Conservation (phyloP, 2,888 invertebrate species). For the Tromatobia lineatoria region DNA sequence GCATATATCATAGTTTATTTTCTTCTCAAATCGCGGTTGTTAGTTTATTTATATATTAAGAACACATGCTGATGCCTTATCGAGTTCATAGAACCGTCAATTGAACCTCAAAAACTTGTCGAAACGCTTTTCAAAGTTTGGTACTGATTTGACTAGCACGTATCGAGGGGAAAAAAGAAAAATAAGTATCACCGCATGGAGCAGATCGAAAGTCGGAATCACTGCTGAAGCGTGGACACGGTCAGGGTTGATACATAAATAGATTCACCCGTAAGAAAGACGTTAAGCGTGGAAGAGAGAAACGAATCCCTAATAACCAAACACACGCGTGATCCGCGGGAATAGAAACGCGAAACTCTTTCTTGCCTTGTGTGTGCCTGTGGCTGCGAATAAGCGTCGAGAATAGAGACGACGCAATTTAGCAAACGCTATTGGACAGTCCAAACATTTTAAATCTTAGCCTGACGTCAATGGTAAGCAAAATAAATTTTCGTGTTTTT, state of each 20-base stretch:
- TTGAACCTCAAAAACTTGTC: too few relatives aligned
- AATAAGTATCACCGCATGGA: not conserved
- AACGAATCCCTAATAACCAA: not conserved
- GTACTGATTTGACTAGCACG: too few relatives aligned
- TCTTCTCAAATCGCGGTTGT: too few relatives aligned
- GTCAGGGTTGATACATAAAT: constrained; percentile 18
- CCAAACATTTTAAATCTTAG: constrained; percentile 1
- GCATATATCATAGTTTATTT: too few relatives aligned
- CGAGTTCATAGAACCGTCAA: too few relatives aligned
- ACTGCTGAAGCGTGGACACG: constrained; percentile 12
- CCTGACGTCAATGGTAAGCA: constrained; percentile 57
- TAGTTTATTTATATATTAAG: too few relatives aligned
- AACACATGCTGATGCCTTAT: too few relatives aligned
- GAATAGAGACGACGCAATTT: constrained; percentile 33
- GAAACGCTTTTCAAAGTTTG: too few relatives aligned
- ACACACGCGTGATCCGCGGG: constrained; percentile 21
- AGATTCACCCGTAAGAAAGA: constrained; percentile 3
- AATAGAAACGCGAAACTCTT: constrained; percentile 2
- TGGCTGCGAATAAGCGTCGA: constrained; percentile 21
- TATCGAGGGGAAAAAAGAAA: too few relatives aligned
- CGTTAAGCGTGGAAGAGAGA: not conserved
- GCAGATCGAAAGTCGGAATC: constrained; percentile 32
- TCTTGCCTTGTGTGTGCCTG: not conserved
- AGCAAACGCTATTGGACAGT: not conserved
- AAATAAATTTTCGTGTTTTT: constrained; percentile 21